phyloP scores from a whole-genome alignment of 1,140 invertebrate genomes.

The Drosophila melanogaster region DNA sequence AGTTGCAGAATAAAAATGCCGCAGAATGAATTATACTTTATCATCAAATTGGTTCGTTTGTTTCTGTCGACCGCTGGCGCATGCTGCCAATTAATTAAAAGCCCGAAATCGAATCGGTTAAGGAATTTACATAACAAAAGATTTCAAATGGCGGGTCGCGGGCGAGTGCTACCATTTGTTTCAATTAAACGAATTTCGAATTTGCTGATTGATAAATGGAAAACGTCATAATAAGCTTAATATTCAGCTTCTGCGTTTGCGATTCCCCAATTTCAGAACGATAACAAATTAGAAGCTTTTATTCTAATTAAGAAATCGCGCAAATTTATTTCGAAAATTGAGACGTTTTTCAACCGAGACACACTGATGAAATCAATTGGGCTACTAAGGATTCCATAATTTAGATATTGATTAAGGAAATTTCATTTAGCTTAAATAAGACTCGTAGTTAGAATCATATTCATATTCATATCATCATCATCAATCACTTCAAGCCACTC shows the following conservation, averaged over 20 bases:
- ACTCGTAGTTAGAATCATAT: too few species aligned
- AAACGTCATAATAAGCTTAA: slow-evolving; percentile 45
- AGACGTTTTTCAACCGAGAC: slow-evolving; percentile 51
- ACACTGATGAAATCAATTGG: slow-evolving; percentile 3
- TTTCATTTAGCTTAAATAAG: too few species aligned
- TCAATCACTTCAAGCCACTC: too few species aligned
- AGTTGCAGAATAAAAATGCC: slow-evolving; percentile 6
- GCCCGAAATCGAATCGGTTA: slow-evolving; percentile 36
- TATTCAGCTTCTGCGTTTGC: slow-evolving; percentile 21
- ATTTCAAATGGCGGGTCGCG: not conserved
- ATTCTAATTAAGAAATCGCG: slow-evolving; percentile 49
- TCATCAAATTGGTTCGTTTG: slow-evolving; percentile 4
- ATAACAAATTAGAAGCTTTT: slow-evolving; percentile 45
- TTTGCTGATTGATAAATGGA: slow-evolving; percentile 46
- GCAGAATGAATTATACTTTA: not conserved
- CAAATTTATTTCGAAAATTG: slow-evolving; percentile 53
- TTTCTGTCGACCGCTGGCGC: slow-evolving; percentile 43
- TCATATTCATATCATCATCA: too few species aligned
- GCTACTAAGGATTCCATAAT: too few species aligned
- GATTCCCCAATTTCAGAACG: slow-evolving; percentile 18
- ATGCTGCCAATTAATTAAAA: slow-evolving; percentile 73
- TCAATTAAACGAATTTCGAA: slow-evolving; percentile 69
- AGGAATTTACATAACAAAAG: slow-evolving; percentile 61
- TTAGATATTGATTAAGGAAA: too few species aligned
- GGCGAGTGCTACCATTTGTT: slow-evolving; percentile 51